Evolutionary conservation across 2,888 invertebrate species (phyloP).

Genomic region (Agelastica alni): DNA sequence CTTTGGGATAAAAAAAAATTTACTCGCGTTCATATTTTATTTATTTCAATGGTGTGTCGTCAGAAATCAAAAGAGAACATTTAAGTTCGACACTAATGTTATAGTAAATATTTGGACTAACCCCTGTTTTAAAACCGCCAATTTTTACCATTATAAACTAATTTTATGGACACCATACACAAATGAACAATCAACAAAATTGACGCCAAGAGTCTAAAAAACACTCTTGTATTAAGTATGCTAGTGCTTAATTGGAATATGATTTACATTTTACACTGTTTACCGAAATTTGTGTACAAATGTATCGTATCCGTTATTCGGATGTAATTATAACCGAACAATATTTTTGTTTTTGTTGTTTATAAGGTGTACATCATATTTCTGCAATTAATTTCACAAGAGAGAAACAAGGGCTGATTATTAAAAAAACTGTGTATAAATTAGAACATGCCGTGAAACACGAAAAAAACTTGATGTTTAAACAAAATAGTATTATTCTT

Average conservation of each 20-base stretch:
- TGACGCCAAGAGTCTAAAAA: too few species aligned
- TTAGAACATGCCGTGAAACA: constrained; percentile 45
- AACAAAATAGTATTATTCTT: constrained; percentile 32
- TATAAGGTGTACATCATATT: constrained; percentile 50
- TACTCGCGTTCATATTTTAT: too few species aligned
- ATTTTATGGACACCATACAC: too few species aligned
- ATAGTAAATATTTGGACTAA: too few species aligned
- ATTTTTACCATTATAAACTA: too few species aligned
- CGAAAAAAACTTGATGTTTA: constrained; percentile 42
- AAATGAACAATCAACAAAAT: too few species aligned
- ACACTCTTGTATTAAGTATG: background rate
- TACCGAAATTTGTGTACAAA: constrained; percentile 6
- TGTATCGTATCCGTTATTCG: constrained; percentile 27
- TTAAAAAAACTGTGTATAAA: constrained; percentile 50
- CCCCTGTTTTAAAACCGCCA: too few species aligned
- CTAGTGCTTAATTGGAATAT: constrained; percentile 44
- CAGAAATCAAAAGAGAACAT: too few species aligned
- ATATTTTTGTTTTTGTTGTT: constrained; percentile 27
- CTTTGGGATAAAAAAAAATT: too few species aligned
- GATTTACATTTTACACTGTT: constrained; percentile 43
- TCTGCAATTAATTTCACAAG: constrained; percentile 53
- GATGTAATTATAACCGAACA: constrained; percentile 31
- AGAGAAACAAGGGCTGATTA: constrained; percentile 57
- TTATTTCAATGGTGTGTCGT: too few species aligned
- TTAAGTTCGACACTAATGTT: too few species aligned